Percentiles rank a stretch among this genome's conserved stretches.
Evolutionary conservation across 2,797 vertebrate species (phyloP).

Genomic region (Hydrophis major): DNA sequence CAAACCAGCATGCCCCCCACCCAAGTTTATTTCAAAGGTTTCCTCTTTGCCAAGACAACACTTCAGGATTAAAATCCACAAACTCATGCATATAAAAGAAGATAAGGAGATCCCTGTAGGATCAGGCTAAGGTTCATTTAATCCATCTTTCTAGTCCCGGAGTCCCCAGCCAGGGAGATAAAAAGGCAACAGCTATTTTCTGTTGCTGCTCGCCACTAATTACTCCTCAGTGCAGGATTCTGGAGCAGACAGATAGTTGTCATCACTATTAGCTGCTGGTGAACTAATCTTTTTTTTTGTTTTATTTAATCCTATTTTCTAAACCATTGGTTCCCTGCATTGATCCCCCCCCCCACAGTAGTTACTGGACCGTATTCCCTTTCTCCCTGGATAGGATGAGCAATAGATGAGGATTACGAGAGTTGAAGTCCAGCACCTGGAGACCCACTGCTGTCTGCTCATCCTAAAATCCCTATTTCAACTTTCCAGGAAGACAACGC

Average conservation of each 20-base stretch:
- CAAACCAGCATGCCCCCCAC: not conserved
- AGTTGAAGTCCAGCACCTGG: not conserved
- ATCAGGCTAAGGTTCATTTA: not conserved
- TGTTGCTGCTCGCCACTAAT: not conserved
- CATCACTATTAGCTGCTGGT: not conserved
- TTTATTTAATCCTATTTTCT: not conserved
- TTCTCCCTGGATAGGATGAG: not conserved
- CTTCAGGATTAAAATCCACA: not conserved
- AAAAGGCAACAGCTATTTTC: not conserved
- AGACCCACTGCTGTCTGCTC: not conserved
- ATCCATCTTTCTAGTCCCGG: not conserved
- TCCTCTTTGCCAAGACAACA: not conserved
- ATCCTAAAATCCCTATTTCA: not conserved
- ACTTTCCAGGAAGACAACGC: not conserved
- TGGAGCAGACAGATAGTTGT: not conserved
- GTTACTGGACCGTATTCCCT: not conserved
- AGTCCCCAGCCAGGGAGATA: not conserved
- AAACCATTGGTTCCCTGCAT: not conserved
- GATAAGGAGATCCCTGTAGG: not conserved
- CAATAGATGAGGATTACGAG: not conserved
- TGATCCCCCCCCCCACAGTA: not conserved
- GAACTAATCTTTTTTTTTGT: not conserved
- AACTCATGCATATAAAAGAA: conserved; percentile 29
- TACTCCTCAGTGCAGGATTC: not conserved
- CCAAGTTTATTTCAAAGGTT: not conserved